Base-by-base conservation (phyloP, 2,888 invertebrate genomes). In the Limulus polyphemus region DNA sequence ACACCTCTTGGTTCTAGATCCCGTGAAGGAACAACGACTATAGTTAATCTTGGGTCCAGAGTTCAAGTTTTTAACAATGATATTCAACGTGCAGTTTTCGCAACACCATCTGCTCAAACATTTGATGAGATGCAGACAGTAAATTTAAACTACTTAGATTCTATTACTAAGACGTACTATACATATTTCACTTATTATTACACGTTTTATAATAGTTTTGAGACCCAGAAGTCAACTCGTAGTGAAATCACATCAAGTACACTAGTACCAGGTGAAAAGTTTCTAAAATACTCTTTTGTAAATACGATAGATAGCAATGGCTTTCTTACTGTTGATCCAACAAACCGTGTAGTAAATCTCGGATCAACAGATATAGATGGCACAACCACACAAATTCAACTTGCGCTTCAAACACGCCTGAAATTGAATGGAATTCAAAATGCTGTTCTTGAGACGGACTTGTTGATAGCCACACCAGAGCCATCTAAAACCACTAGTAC, bases 11-110 rank as follows among this genome's bases (percentile, higher is more conserved):
- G 56, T 14, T 65, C 61, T 10, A 61, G 67, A 50, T 63, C 65
- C 10, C 55, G 64, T 14, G 67, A 60, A 10, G 64, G 61, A 51
- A 65, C 65, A 11, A 67, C 65, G 11, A 67, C 67, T 47, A 62
- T 66, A 13, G 70, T 72, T 10, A 71, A 71, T 58, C 61, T 71
- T 10, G 69, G 67, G 10, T 71, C 71, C 10, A 57, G 63, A 47
- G 65, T 71, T 11, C 64, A 65, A 54, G 54, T 70, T 12, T 68
- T 59, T 47, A 67, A 68, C 17, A 64, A 65, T 54, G 68, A 68
- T 49, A 51, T 68, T 16, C 64, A 62, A 49, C 62, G 62, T 55
- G 65, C 59, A n/a, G 65, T 60, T 11, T 16, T 52, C 11, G 32
- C 32, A 32, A 32, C 32, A 32, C 32, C 32, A 32, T 32, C 32